Conservation (phyloP, 2,888 invertebrate genomes). For the Latrodectus elegans region DNA sequence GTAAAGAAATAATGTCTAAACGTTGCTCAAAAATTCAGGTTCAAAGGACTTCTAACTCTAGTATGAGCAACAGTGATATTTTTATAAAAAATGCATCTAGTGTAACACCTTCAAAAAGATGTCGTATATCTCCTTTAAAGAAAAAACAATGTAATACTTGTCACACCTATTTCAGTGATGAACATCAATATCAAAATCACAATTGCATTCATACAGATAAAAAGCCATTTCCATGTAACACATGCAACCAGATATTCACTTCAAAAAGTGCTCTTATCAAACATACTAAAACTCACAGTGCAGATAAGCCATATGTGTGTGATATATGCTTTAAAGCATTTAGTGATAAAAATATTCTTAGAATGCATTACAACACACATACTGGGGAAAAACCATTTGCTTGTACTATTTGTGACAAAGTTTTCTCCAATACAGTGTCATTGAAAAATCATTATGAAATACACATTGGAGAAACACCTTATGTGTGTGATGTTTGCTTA, state of each 20-base stretch:
- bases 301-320: not conserved
- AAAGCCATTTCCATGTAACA: not conserved
- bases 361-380: slow-evolving; percentile 9
- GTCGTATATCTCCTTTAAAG: not conserved
- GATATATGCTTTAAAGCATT: slow-evolving; percentile 3
- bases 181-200: not conserved
- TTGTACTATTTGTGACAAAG: slow-evolving; percentile 9
- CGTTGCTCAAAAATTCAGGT: too few species aligned
- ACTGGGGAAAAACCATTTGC: slow-evolving; percentile 12
- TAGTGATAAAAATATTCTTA: not conserved
- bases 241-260: not conserved
- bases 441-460: not conserved
- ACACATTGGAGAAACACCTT: slow-evolving; percentile 3
- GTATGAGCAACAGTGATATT: too few species aligned
- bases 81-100: too few species aligned
- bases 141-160: slow-evolving; percentile 7
- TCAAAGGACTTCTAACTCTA: too few species aligned
- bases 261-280: not conserved
- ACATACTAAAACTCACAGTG: not conserved
- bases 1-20: too few species aligned
- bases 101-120: too few species aligned
- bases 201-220: not conserved
- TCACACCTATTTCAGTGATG: not conserved
- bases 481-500: slow-evolving; percentile 5
- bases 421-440: not conserved